Evolutionary conservation across 2,797 vertebrate genomes (phyloP).

Genomic region (Pangasius mekongensis): DNA sequence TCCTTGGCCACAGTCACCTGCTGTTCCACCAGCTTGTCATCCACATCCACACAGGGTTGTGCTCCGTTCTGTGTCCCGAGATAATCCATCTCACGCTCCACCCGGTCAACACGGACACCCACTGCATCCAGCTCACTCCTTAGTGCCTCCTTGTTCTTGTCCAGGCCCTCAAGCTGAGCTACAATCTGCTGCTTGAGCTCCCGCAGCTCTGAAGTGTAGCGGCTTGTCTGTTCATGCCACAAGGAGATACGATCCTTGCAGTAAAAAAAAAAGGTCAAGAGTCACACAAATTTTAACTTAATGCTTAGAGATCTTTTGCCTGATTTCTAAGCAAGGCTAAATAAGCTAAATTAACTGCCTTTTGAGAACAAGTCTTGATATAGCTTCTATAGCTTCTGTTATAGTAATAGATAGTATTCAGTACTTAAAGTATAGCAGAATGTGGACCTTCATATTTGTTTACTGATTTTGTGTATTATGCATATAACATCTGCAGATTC

Average conservation of each 20-base stretch:
- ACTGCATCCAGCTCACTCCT: slow-evolving; percentile 81
- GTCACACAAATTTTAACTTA: neutral
- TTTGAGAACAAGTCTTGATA: neutral
- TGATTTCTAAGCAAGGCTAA: neutral
- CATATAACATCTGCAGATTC: neutral
- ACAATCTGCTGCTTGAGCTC: slow-evolving; percentile 96
- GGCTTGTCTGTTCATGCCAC: slow-evolving; percentile 94
- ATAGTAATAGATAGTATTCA: neutral
- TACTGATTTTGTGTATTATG: neutral
- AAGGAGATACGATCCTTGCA: slow-evolving; percentile 68
- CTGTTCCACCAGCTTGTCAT: slow-evolving; percentile 89
- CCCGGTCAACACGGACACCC: slow-evolving; percentile 85
- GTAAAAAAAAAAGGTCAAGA: neutral
- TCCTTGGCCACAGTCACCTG: slow-evolving; percentile 83
- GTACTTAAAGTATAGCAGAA: neutral
- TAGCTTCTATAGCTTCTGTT: neutral
- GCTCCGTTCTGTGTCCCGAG: slow-evolving; percentile 92
- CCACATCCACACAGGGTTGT: slow-evolving; percentile 89
- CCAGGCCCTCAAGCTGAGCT: slow-evolving; percentile 87
- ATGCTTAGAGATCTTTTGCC: neutral
- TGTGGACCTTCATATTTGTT: neutral
- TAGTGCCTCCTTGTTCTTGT: slow-evolving; percentile 89
- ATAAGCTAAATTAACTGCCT: neutral
- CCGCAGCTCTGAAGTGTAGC: slow-evolving; percentile 89
- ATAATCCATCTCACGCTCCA: slow-evolving; percentile 96